These are phyloP conservation scores for Rhagonycha fulva DNA, from an alignment of 2,888 invertebrate genomes.

Conservation along the genomic window DNA sequence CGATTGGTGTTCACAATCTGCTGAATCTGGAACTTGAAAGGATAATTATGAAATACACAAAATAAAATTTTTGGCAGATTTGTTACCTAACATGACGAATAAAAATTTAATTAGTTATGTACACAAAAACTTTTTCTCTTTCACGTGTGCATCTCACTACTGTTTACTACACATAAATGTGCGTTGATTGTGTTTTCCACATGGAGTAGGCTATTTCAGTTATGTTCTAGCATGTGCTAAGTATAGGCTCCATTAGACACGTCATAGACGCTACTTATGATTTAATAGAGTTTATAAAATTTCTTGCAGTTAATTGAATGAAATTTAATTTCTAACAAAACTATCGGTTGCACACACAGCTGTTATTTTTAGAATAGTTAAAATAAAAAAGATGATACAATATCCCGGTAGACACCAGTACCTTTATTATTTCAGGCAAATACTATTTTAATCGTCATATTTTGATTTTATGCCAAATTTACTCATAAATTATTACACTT, in stretches of 20 bases:
- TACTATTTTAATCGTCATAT: constrained; percentile 31
- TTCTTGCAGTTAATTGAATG: background rate
- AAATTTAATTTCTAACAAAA: background rate
- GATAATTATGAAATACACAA: background rate
- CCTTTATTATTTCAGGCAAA: background rate
- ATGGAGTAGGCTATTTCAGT: background rate
- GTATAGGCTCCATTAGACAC: constrained; percentile 5
- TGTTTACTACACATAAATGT: constrained; percentile 13
- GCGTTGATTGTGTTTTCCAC: background rate
- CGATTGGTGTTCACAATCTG: constrained; percentile 52
- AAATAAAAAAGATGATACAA: background rate
- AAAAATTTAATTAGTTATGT: background rate
- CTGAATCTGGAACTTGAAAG: constrained; percentile 38
- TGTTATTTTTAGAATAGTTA: background rate
- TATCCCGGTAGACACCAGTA: background rate
- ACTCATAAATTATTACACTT: constrained; percentile 4
- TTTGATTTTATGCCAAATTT: constrained; percentile 12
- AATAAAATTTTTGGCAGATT: background rate
- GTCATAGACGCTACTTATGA: constrained; percentile 30
- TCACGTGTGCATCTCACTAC: constrained; percentile 8
- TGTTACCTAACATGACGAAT: background rate
- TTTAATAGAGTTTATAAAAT: constrained; percentile 34
- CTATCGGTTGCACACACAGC: background rate
- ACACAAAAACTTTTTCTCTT: background rate
- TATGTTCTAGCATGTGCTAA: background rate